Percentiles rank a stretch among this genome's conserved stretches.
phyloP scores from a whole-genome alignment of 2,888 invertebrate genomes.

The Eulithis testata region DNA sequence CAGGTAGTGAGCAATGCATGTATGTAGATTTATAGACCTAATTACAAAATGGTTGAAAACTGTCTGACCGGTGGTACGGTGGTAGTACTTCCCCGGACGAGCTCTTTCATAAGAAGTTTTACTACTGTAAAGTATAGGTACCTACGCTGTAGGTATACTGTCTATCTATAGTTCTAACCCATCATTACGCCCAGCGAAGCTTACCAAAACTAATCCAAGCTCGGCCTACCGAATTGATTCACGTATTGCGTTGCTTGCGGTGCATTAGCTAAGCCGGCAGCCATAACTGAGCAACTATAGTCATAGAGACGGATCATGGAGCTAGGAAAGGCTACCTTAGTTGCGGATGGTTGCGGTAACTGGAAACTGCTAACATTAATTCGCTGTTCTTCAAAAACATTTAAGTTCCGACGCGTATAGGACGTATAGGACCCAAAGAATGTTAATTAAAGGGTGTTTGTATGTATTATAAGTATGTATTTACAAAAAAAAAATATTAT shows the following conservation, averaged over 20 bases:
- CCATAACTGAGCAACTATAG: conserved; percentile 26
- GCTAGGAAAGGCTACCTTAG: neutral
- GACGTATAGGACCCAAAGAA: no score
- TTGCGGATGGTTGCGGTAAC: neutral
- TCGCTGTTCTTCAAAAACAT: no score
- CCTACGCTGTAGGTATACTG: neutral
- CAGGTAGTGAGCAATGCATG: no score
- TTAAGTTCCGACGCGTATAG: no score
- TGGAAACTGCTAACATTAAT: no score
- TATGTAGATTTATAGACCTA: neutral
- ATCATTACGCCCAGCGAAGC: conserved; percentile 20
- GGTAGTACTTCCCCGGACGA: no score
- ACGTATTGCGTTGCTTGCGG: conserved; percentile 31
- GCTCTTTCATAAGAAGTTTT: no score
- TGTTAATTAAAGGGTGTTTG: no score
- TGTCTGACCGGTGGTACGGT: conserved; percentile 15
- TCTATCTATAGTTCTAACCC: conserved; percentile 9
- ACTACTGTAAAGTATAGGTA: no score
- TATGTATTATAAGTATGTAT: no score
- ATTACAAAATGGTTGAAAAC: conserved; percentile 21
- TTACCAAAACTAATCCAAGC: conserved; percentile 24
- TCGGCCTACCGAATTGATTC: conserved; percentile 32
- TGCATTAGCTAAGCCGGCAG: conserved; percentile 30
- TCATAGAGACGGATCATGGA: conserved; percentile 19
- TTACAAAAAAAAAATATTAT: no score